A percentile compares a stretch with the other conserved stretches of the same genome.
Conservation (phyloP, 2,113 vertebrate species). For the Machaerirhynchus nigripectus region DNA sequence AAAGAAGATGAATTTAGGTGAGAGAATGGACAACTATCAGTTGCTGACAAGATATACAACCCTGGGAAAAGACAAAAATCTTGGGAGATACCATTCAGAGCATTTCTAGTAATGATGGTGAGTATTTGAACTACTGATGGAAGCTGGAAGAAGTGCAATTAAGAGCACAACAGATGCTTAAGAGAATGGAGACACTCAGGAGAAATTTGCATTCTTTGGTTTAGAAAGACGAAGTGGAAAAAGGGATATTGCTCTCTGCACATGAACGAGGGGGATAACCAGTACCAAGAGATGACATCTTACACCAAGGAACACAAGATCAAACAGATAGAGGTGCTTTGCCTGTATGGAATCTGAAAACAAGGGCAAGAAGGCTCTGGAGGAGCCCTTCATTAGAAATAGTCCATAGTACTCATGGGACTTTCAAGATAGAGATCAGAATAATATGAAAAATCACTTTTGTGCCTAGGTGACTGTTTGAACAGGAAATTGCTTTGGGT, state of each 20-base stretch:
- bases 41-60: background rate
- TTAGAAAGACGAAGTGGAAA: background rate
- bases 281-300: background rate
- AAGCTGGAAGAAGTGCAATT: background rate
- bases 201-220: background rate
- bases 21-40: background rate
- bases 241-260: background rate
- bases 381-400: background rate
- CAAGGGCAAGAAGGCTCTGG: background rate
- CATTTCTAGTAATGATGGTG: background rate
- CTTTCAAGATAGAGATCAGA: background rate
- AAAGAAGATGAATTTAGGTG: background rate
- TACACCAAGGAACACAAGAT: background rate
- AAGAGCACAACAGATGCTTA: background rate
- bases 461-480: background rate
- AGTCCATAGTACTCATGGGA: background rate
- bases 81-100: background rate
- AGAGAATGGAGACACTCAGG: background rate
- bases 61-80: background rate
- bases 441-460: background rate
- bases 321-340: background rate
- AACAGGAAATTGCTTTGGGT: background rate
- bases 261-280: background rate
- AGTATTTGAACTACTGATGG: background rate
- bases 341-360: background rate